Evolutionary conservation across 2,113 vertebrate species (phyloP).

Genomic region (Thomomys bottae): DNA sequence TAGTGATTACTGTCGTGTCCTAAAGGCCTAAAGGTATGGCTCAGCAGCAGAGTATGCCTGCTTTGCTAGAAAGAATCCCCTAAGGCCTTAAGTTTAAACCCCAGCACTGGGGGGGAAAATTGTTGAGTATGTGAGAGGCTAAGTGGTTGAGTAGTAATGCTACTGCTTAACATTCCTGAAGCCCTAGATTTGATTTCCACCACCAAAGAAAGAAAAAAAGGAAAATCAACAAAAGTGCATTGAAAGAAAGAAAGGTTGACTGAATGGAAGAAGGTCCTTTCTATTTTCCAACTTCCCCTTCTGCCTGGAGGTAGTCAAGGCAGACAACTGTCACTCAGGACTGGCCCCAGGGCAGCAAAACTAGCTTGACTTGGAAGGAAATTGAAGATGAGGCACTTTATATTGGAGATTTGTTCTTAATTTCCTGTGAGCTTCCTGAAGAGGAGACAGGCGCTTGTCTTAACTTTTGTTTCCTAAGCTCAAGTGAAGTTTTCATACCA

Average conservation of each 20-base stretch:
- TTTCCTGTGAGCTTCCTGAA: constrained; percentile 36
- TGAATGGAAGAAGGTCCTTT: neutral
- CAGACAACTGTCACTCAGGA: neutral
- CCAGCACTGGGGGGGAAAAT: neutral
- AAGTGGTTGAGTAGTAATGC: neutral
- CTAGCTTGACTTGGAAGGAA: constrained; percentile 27
- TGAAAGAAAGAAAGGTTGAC: neutral
- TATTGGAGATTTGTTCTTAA: constrained; percentile 9
- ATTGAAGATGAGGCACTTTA: constrained; percentile 19
- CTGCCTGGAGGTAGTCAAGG: neutral
- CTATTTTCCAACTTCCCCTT: neutral
- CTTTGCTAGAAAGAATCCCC: neutral
- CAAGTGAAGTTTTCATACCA: neutral
- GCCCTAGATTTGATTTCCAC: neutral
- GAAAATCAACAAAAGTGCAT: neutral
- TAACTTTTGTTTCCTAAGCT: constrained; percentile 1
- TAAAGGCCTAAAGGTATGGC: neutral
- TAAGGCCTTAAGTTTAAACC: neutral
- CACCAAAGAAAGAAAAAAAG: neutral
- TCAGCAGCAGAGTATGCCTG: neutral
- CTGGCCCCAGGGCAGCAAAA: constrained; percentile 32
- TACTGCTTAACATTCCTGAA: neutral
- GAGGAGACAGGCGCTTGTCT: neutral
- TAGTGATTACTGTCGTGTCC: neutral
- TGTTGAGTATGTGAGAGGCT: too few relatives aligned